Percentiles rank a stretch among this genome's conserved stretches.
These are phyloP conservation scores for Idaea straminata DNA, from an alignment of 2,888 invertebrate species.

Conservation along the genomic window DNA sequence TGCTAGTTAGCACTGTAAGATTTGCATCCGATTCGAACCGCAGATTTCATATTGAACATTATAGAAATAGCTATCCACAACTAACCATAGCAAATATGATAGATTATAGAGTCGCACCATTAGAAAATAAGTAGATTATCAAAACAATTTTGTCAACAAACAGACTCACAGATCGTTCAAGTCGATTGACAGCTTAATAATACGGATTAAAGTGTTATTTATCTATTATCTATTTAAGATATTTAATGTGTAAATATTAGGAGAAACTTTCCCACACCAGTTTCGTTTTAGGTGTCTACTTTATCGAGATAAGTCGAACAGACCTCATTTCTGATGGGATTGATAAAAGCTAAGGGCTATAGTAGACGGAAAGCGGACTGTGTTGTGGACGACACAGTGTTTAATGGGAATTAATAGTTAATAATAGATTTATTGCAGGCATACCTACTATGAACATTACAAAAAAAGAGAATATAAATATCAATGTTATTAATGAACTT, in stretches of 20 bases:
- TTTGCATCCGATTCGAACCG: too few species aligned
- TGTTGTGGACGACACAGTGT: too few species aligned
- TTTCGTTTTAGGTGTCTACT: neutral
- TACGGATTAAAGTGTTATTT: slow-evolving; percentile 43
- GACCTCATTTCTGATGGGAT: neutral
- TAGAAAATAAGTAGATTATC: neutral
- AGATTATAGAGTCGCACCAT: neutral
- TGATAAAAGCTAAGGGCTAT: neutral
- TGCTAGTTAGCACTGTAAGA: too few species aligned
- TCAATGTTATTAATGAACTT: too few species aligned
- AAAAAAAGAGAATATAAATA: too few species aligned
- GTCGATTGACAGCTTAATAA: slow-evolving; percentile 48
- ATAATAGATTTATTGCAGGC: too few species aligned
- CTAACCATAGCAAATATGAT: too few species aligned
- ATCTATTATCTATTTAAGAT: slow-evolving; percentile 2
- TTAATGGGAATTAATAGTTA: too few species aligned
- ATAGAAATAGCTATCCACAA: too few species aligned
- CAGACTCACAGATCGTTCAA: slow-evolving; percentile 29
- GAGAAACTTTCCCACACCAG: neutral
- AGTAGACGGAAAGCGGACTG: neutral
- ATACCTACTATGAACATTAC: too few species aligned
- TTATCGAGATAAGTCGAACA: neutral
- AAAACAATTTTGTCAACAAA: slow-evolving; percentile 5
- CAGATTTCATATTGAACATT: too few species aligned
- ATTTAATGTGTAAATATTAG: neutral